phyloP scores from a whole-genome alignment of 1,140 invertebrate species.

The Phortica variegata region DNA sequence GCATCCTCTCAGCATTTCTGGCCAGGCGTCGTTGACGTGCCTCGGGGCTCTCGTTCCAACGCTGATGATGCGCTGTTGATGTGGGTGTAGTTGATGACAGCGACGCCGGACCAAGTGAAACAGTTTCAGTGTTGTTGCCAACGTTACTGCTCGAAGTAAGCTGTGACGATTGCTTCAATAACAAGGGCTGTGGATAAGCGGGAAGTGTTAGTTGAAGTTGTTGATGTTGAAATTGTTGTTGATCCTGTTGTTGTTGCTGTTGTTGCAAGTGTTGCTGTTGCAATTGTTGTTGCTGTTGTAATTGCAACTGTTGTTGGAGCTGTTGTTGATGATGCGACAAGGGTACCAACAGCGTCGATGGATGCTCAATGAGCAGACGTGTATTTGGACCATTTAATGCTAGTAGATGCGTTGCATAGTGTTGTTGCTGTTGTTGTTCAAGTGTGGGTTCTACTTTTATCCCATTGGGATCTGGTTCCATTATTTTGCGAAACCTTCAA shows the following conservation, averaged over 20 bases:
- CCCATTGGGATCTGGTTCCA: constrained; percentile 57
- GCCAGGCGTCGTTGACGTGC: constrained; percentile 50
- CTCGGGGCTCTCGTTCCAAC: constrained; percentile 56
- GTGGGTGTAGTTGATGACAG: constrained; percentile 15
- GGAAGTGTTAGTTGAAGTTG: constrained; percentile 36
- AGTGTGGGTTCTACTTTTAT: constrained; percentile 56
- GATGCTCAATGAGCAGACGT: constrained; percentile 51
- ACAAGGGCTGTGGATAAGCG: constrained; percentile 32
- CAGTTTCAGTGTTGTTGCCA: constrained; percentile 11
- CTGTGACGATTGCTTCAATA: constrained; percentile 38
- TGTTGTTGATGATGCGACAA: constrained; percentile 41
- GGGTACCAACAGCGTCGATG: constrained; percentile 49
- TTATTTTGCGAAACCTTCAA: constrained; percentile 49
- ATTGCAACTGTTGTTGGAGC: constrained; percentile 34
- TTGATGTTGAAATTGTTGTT: constrained; percentile 26
- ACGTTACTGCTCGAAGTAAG: constrained; percentile 25
- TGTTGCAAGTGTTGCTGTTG: constrained; percentile 23
- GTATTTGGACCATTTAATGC: constrained; percentile 53
- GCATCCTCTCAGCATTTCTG: constrained; percentile 57
- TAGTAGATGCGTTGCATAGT: constrained; percentile 49
- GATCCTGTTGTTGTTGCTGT: constrained; percentile 12
- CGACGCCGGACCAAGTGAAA: constrained; percentile 10
- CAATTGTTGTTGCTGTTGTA: constrained; percentile 37
- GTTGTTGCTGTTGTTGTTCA: constrained; percentile 48
- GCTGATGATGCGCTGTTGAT: constrained; percentile 35